Percentiles rank a stretch among this genome's conserved stretches.
These are phyloP conservation scores for Epinotia demarniana DNA, from an alignment of 2,888 invertebrate species.

Conservation along the genomic window DNA sequence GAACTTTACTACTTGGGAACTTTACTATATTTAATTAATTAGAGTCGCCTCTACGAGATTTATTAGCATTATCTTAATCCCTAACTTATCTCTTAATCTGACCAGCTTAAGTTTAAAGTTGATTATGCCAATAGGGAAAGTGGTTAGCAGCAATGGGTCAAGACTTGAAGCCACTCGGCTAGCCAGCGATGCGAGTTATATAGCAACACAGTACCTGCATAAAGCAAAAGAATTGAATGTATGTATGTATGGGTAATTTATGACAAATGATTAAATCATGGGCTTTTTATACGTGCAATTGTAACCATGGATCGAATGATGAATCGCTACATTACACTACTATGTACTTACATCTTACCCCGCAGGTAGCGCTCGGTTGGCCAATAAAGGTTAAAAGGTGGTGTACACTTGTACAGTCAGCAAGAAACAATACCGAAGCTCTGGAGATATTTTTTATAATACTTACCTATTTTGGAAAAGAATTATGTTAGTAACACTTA, in stretches of 20 bases:
- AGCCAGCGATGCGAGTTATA: conserved; percentile 34
- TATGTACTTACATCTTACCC: conserved; percentile 22
- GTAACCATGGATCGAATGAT: conserved; percentile 35
- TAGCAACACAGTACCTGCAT: conserved; percentile 27
- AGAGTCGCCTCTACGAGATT: conserved; percentile 24
- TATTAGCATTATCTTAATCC: conserved; percentile 40
- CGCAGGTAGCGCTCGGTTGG: conserved; percentile 24
- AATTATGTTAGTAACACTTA: too few relatives aligned
- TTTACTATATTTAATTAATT: background rate
- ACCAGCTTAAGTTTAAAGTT: conserved; percentile 55
- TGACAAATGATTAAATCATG: conserved; percentile 38
- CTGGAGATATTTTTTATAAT: too few relatives aligned
- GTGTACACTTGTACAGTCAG: conserved; percentile 18
- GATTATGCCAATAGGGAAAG: conserved; percentile 58
- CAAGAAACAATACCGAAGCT: too few relatives aligned
- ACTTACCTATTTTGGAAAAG: too few relatives aligned
- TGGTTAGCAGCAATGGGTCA: conserved; percentile 56
- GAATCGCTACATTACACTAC: conserved; percentile 25
- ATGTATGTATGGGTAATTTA: conserved; percentile 36
- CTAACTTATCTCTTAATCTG: conserved; percentile 59
- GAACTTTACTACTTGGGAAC: too few relatives aligned
- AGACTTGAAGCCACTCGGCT: conserved; percentile 43
- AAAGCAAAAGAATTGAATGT: conserved; percentile 20
- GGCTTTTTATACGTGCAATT: conserved; percentile 21
- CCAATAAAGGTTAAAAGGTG: conserved; percentile 24